A percentile compares a stretch with the other conserved stretches of the same genome.
Conservation (phyloP, 2,888 invertebrate genomes). For the Tipula helvola region DNA sequence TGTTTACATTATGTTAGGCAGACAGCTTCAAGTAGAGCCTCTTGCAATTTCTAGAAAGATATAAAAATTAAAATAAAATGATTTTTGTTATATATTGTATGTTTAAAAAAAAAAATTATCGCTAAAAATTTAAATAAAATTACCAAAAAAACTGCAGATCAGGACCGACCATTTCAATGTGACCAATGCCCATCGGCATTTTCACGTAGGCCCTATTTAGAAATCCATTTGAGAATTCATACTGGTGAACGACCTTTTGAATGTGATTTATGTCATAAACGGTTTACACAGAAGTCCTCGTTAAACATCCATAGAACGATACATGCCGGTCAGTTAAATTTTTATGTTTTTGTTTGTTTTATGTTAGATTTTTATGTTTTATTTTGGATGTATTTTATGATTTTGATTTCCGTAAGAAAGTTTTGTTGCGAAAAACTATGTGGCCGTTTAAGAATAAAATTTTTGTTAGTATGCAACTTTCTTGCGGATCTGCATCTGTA, state of each 20-base stretch:
- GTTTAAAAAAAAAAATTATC: background rate
- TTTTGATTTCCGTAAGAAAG: background rate
- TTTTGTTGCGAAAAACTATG: background rate
- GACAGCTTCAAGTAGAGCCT: background rate
- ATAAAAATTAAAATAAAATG: background rate
- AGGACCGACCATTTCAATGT: conserved; percentile 38
- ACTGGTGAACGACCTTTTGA: conserved; percentile 42
- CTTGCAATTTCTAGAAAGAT: background rate
- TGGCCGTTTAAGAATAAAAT: background rate
- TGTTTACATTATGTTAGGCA: background rate
- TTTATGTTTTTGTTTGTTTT: background rate
- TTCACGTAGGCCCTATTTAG: conserved; percentile 47
- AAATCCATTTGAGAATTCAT: conserved; percentile 52
- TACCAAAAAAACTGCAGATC: conserved; percentile 16
- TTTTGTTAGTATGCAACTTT: background rate
- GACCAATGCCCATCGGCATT: conserved; percentile 43
- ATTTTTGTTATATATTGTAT: background rate
- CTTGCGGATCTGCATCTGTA: background rate
- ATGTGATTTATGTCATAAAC: conserved; percentile 65
- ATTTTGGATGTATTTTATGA: background rate
- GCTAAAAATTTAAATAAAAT: conserved; percentile 6
- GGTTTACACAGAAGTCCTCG: conserved; percentile 72
- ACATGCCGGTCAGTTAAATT: conserved; percentile 20
- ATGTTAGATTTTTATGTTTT: background rate
- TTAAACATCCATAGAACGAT: conserved; percentile 49